Conservation (phyloP, 2,113 vertebrate genomes). For the Hirundichthys speculiger region DNA sequence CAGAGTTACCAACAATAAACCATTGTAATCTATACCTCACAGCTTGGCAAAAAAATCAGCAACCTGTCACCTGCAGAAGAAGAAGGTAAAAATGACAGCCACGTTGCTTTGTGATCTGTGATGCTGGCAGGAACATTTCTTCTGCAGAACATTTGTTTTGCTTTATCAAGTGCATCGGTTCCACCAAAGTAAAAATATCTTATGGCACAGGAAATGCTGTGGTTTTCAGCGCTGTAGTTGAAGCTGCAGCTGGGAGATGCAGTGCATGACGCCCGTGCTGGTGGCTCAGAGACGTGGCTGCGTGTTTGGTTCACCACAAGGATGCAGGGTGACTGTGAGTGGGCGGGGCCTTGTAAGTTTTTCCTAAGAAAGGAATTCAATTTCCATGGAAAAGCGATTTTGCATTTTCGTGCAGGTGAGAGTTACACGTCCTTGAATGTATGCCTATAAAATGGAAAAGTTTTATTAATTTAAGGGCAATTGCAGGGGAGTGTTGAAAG, state of each 20-base stretch:
- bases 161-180: slow-evolving; percentile 13
- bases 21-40: background rate
- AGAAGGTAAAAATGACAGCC: background rate
- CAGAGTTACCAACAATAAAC: background rate
- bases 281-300: background rate
- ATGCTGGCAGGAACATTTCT: too few relatives aligned
- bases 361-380: background rate
- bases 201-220: slow-evolving; percentile 54
- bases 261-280: background rate
- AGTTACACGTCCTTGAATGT: too few relatives aligned
- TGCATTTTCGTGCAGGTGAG: background rate
- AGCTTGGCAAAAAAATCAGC: too few relatives aligned
- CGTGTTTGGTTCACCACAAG: slow-evolving; percentile 4
- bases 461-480: too few relatives aligned
- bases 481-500: too few relatives aligned
- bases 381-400: background rate
- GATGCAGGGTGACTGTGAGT: background rate
- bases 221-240: slow-evolving; percentile 28
- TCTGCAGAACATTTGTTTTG: background rate
- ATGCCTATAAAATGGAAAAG: too few relatives aligned
- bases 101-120: too few relatives aligned
- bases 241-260: slow-evolving; percentile 37
- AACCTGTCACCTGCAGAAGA: background rate
- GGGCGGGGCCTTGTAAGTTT: background rate
- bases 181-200: slow-evolving; percentile 38